These are phyloP conservation scores for Cuniculus paca DNA, from an alignment of 2,797 vertebrate genomes.

Conservation along the genomic window DNA sequence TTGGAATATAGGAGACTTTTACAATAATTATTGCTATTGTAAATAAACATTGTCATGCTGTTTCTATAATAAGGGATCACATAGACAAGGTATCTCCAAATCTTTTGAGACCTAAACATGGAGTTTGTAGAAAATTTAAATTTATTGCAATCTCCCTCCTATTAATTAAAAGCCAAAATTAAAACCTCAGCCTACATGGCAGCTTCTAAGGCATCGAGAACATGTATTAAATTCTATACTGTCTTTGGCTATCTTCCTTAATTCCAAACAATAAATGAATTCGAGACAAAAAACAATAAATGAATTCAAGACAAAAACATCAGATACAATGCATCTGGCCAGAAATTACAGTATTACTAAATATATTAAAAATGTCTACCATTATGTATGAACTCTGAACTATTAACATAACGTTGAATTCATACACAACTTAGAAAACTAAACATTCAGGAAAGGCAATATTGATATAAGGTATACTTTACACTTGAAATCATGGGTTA, in stretches of 20 bases:
- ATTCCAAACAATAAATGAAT: slow-evolving; percentile 51
- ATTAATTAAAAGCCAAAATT: slow-evolving; percentile 56
- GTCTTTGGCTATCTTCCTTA: slow-evolving; percentile 67
- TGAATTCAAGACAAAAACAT: slow-evolving; percentile 63
- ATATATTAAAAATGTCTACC: slow-evolving; percentile 53
- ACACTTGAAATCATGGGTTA: slow-evolving; percentile 83
- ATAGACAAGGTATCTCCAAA: background rate
- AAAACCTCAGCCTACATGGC: slow-evolving; percentile 61
- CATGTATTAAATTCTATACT: background rate
- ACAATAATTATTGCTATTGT: slow-evolving; percentile 41
- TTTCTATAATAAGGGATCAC: slow-evolving; percentile 52
- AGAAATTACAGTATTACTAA: slow-evolving; percentile 53
- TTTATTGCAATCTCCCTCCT: slow-evolving; percentile 43
- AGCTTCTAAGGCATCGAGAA: slow-evolving; percentile 64
- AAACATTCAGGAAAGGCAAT: slow-evolving; percentile 80
- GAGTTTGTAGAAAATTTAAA: slow-evolving; percentile 55
- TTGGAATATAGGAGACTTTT: slow-evolving; percentile 12
- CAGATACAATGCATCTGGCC: slow-evolving; percentile 65
- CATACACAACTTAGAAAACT: slow-evolving; percentile 77
- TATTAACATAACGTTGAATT: slow-evolving; percentile 42
- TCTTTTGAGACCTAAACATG: slow-evolving; percentile 48
- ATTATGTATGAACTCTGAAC: slow-evolving; percentile 41
- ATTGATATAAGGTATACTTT: slow-evolving; percentile 77
- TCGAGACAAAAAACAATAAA: slow-evolving; percentile 63
- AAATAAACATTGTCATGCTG: slow-evolving; percentile 15